Conservation (phyloP, 1,140 invertebrate genomes). For the Mizuhopecten yessoensis region DNA sequence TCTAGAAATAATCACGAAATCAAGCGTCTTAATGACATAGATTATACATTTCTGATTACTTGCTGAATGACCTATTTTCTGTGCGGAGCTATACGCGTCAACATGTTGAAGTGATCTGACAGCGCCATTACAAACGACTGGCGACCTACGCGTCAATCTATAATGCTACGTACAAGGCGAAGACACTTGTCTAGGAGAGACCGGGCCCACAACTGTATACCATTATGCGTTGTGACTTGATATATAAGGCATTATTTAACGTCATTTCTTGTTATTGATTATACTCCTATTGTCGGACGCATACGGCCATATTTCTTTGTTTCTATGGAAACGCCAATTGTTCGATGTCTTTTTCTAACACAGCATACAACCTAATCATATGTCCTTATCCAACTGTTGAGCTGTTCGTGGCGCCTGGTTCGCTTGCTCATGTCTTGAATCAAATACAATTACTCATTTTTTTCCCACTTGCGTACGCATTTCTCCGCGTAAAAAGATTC, state of each 20-base stretch:
- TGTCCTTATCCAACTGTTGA: background rate
- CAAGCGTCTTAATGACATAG: background rate
- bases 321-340: constrained; percentile 38
- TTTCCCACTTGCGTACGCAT: background rate
- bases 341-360: constrained; percentile 28
- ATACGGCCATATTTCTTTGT: constrained; percentile 34
- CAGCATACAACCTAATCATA: constrained; percentile 33
- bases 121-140: constrained; percentile 4
- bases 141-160: constrained; percentile 31
- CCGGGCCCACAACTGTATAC: background rate
- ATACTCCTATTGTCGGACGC: constrained; percentile 24
- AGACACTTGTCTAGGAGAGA: background rate
- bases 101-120: constrained; percentile 25
- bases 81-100: background rate
- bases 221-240: constrained; percentile 23
- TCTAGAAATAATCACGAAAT: too few relatives aligned
- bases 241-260: constrained; percentile 29
- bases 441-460: background rate
- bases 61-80: background rate
- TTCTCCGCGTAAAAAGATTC: background rate
- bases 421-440: background rate
- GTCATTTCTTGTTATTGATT: constrained; percentile 1
- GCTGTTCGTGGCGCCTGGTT: background rate
- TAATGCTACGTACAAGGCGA: background rate
- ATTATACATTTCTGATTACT: background rate